Percentiles rank a stretch among this genome's conserved stretches.
phyloP scores from a whole-genome alignment of 2,797 vertebrate genomes.

The Furcifer pardalis region DNA sequence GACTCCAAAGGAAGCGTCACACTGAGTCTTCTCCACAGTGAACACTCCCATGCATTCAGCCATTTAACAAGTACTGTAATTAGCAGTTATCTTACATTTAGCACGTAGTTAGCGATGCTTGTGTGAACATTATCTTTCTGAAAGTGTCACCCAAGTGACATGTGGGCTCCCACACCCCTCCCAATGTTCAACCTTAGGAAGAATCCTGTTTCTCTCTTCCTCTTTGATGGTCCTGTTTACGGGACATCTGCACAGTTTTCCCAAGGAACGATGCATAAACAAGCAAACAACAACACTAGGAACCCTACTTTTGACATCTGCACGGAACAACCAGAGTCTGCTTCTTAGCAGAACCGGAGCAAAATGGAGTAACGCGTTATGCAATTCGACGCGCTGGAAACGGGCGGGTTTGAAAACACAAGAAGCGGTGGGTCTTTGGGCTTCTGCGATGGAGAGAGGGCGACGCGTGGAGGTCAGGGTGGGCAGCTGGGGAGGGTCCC shows the following conservation, averaged over 20 bases:
- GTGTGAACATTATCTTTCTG: background rate
- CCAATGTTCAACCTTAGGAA: background rate
- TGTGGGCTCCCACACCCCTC: background rate
- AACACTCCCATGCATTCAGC: background rate
- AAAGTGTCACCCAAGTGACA: background rate
- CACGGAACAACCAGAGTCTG: too few relatives aligned
- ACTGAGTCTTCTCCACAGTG: background rate
- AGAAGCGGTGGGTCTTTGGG: background rate
- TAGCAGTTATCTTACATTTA: too few relatives aligned
- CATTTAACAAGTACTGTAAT: too few relatives aligned
- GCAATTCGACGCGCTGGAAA: background rate
- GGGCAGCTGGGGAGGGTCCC: background rate
- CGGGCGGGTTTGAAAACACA: background rate
- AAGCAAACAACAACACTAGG: too few relatives aligned
- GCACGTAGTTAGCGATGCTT: background rate
- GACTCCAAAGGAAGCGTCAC: background rate
- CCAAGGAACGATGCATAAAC: background rate
- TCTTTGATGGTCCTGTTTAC: too few relatives aligned
- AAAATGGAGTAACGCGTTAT: too few relatives aligned
- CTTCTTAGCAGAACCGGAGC: background rate
- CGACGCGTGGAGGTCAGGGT: too few relatives aligned
- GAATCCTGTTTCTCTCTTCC: background rate
- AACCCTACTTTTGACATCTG: too few relatives aligned
- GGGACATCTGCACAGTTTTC: background rate
- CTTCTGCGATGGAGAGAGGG: background rate